Evolutionary conservation across 1,140 invertebrate species (phyloP), one percentile per base, ranked within the genome.

Genomic region (Polypedilum pembai): DNA sequence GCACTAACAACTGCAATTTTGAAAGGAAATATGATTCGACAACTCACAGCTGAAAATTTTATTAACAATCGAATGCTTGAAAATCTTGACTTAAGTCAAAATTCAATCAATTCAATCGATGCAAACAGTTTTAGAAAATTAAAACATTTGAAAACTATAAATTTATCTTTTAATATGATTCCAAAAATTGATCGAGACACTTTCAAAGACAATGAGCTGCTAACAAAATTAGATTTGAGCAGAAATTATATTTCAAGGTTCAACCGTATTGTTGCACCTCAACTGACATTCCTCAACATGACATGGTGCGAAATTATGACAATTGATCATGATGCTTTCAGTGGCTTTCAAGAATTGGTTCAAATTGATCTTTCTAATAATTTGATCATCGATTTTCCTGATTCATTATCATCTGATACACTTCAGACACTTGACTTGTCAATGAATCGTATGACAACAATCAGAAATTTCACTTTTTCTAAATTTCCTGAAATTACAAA

Each of bases 141-240:
- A 12, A 81, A 79, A n/a, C 79, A 83, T n/a, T 76, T 90, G 1
- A 84, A 85, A 76, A 77, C 83, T 74, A 78, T 90, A 56, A 89
- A 90, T 79, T 79, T 90, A 74, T 90, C 90, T 0, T 86, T 85
- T 79, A 92, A 92, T 78, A 84, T 86, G 76, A 87, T 92, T 74
- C 83, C 82, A 1, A 76, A 78, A 1, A 76, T 91, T 75, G 84
- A 85, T 65, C 81, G 83, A 75, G 84, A 87, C 33, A 82, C 83
- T 33, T 82, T 89, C 41, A 77, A 80, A 12, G 82, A 85, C 76
- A 86, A 87, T 79, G 83, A 85, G 17, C 84, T 83, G 12, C 76
- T 91, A 15, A 84, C 81, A 2, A 84, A 82, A 75, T 78, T 91
- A 0, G 86, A 87, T 78, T 77, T 92, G 41, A 87, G 85, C 77